Base-by-base conservation (phyloP, 2,888 invertebrate species). In the Glomeris marginata region DNA sequence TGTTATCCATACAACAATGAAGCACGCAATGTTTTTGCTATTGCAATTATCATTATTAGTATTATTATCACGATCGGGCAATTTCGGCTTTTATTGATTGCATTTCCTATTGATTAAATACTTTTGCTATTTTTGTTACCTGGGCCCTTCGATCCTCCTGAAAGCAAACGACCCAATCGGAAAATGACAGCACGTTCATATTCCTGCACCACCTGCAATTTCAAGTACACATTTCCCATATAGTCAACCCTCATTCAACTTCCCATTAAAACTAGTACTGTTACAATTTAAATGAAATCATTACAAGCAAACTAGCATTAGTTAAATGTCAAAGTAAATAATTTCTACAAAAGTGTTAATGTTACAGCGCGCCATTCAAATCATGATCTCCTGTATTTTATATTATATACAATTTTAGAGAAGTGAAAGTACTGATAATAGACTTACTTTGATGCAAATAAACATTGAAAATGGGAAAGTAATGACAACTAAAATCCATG, bases 111-210 rank as follows among this genome's bases (percentile, higher is more conserved):
- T 18, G 21, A 16, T 5, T 6, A 21, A 42, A 4, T 16, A 13
- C 21, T 13, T 15, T n/a, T 1, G 34, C 13, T n/a, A 20, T 45
- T 40, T 13, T 10, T 52, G 71, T 72, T 72, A 85, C 88, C 88
- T 59, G 88, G 88, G 55, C 92, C 92, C 67, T 87, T 91, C 6
- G 92, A 90, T 16, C 91, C 91, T 16, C 92, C 92, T 1, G 86
- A 79, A 47, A 90, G 72, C 28, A 92, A 74, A 52, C 92, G 75
- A 5, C 92, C 92, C 50, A 94, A 72, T 45, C 92, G 78, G 66
- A 94, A 94, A 66, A 94, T 94, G 35, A 94, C 92, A 1, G 92
- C 92, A 55, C 94, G 74, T 67, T 94, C 92, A 66, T 94, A 94
- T 64, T 94, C 92, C 64, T 90, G 90, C 2, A 94, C 91, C 37